Evolutionary conservation across 2,888 invertebrate species (phyloP).

Genomic region (Ormyrus rosae): DNA sequence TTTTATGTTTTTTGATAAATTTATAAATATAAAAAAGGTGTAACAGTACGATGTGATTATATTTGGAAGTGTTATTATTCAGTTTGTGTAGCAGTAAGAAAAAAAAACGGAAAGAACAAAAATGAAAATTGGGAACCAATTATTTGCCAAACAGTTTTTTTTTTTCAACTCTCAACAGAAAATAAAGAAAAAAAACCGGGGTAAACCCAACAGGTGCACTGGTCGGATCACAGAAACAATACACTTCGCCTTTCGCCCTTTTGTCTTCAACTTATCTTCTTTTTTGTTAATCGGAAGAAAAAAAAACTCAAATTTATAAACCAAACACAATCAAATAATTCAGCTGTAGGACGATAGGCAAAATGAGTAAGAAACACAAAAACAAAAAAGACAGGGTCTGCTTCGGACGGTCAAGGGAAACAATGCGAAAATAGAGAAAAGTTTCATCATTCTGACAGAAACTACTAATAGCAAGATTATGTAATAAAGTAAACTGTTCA

Average conservation of each 20-base stretch:
- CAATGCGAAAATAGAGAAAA: slow-evolving; percentile 29
- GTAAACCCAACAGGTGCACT: slow-evolving; percentile 74
- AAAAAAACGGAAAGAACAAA: slow-evolving; percentile 37
- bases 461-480: not conserved
- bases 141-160: slow-evolving; percentile 13
- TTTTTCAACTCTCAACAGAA: slow-evolving; percentile 27
- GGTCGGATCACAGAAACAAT: slow-evolving; percentile 63
- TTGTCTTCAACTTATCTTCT: slow-evolving; percentile 10
- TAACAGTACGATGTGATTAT: slow-evolving; percentile 27
- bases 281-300: slow-evolving; percentile 32
- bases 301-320: slow-evolving; percentile 30
- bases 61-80: slow-evolving; percentile 28
- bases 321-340: slow-evolving; percentile 40
- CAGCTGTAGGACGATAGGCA: slow-evolving; percentile 51
- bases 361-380: slow-evolving; percentile 36
- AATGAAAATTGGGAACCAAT: slow-evolving; percentile 57
- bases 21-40: slow-evolving; percentile 17
- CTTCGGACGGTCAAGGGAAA: not conserved
- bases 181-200: slow-evolving; percentile 54
- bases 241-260: slow-evolving; percentile 26
- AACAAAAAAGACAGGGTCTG: slow-evolving; percentile 42
- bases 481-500: not conserved
- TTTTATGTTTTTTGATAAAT: not conserved
- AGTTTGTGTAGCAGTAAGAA: slow-evolving; percentile 15
- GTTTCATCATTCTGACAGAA: slow-evolving; percentile 25